Evolutionary conservation across 2,888 invertebrate genomes (phyloP).

Genomic region (Camptogramma bilineatum): DNA sequence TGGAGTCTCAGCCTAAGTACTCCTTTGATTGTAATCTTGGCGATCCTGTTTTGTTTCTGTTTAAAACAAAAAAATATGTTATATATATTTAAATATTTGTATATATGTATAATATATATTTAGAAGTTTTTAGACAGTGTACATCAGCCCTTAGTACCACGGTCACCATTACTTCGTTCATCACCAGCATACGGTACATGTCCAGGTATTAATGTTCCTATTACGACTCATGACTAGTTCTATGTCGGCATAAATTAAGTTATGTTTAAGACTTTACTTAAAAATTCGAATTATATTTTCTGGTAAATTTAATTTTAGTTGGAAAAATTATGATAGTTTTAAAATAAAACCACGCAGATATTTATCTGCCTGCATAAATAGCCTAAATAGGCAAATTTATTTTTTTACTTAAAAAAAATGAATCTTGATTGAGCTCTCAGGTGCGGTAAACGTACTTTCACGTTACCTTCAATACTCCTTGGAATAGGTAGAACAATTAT

Average conservation of each 20-base stretch:
- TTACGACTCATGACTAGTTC: constrained; percentile 30
- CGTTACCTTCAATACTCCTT: too few species aligned
- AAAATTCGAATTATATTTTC: constrained; percentile 16
- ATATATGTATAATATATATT: too few species aligned
- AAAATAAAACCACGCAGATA: neutral
- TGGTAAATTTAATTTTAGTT: constrained; percentile 19
- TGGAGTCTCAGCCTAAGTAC: too few species aligned
- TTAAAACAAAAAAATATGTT: too few species aligned
- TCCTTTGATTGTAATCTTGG: too few species aligned
- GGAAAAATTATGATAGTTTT: constrained; percentile 1
- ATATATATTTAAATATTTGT: too few species aligned
- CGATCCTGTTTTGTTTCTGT: too few species aligned
- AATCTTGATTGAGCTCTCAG: too few species aligned
- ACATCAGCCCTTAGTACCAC: constrained; percentile 14
- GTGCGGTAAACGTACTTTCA: too few species aligned
- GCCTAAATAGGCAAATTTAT: neutral
- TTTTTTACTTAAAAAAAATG: neutral
- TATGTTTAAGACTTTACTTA: constrained; percentile 11
- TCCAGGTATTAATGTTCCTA: constrained; percentile 25
- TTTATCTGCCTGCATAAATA: neutral
- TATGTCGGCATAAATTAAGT: constrained; percentile 26
- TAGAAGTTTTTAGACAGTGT: neutral
- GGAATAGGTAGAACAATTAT: too few species aligned
- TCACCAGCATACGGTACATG: constrained; percentile 28
- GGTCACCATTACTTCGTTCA: constrained; percentile 34